Base-by-base conservation (phyloP, 2,113 vertebrate species). In the Prionailurus bengalensis region DNA sequence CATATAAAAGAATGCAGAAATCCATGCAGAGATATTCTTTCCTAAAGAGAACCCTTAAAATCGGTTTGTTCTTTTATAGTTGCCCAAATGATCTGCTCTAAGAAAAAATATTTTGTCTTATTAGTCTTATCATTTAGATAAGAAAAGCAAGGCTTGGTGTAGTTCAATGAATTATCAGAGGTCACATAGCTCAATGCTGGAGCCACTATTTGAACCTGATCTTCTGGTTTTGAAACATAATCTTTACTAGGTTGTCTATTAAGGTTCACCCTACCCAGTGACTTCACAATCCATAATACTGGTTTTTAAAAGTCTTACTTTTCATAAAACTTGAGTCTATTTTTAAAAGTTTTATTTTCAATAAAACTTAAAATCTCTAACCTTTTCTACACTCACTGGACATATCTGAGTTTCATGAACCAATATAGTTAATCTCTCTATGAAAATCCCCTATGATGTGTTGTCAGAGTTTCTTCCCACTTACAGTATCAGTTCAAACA, bases 371-470 rank as follows among this genome's bases (percentile, higher is more conserved):
- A 70, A 91, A 96, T 97, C 11, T 33, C 83, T 88, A 95, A 83
- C 80, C n/a, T 93, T 98, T 97, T 55, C 76, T 94, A 19, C 73
- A 88, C 87, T 92, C 36, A 23, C 25, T 94, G 89, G 27, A 73
- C 27, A 89, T 92, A 92, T 66, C 58, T 86, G 80, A 88, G 84
- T 95, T 96, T 91, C 71, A 91, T 89, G 66, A 97, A 73, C 88
- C 70, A 97, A 83, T 82, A 27, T 1, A 36, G 58, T 95, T 97
- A 96, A 97, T 95, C 91, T 97, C 51, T 94, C 87, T 79, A 86
- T 91, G 84, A 97, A 97, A 97, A 98, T 97, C 88, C 85, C 73
- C 94, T 91, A 36, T 96, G 94, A 95, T 93, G 31, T 83, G 85
- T 85, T 97, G 94, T 97, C 94, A 98, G 88, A 96, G 95, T 95